A percentile compares a stretch with the other conserved stretches of the same genome.
These are phyloP conservation scores for Caerostris extrusa DNA, from an alignment of 1,140 invertebrate species.

Conservation along the genomic window DNA sequence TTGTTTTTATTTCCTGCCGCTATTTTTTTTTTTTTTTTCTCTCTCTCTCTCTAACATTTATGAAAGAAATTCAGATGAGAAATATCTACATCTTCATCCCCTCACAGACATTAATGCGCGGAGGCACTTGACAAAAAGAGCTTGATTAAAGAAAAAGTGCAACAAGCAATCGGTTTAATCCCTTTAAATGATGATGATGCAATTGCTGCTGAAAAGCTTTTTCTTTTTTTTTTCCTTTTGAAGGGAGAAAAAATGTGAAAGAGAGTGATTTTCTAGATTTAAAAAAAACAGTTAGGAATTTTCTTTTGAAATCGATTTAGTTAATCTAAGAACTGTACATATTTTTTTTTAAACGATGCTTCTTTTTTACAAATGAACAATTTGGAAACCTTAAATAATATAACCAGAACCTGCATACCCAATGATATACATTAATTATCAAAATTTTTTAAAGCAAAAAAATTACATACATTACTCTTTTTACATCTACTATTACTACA, in stretches of 20 bases:
- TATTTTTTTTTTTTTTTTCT: background rate
- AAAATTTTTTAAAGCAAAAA: too few relatives aligned
- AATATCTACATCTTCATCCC: slow-evolving; percentile 27
- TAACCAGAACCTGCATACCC: too few relatives aligned
- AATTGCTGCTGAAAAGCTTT: background rate
- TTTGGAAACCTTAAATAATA: too few relatives aligned
- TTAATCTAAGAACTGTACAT: too few relatives aligned
- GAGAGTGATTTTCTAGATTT: too few relatives aligned
- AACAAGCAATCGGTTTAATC: slow-evolving; percentile 25
- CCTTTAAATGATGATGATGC: slow-evolving; percentile 22
- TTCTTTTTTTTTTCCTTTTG: background rate
- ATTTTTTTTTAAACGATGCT: too few relatives aligned
- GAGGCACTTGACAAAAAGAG: slow-evolving; percentile 37
- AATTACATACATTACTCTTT: too few relatives aligned
- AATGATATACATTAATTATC: too few relatives aligned
- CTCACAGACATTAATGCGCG: slow-evolving; percentile 12
- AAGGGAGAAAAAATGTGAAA: background rate
- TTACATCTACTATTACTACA: too few relatives aligned
- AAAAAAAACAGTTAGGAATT: too few relatives aligned
- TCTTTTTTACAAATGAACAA: too few relatives aligned
- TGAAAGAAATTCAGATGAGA: background rate
- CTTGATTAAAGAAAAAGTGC: slow-evolving; percentile 16
- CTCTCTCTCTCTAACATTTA: background rate
- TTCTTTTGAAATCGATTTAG: too few relatives aligned
- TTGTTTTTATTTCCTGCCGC: slow-evolving; percentile 11